phyloP scores from a whole-genome alignment of 2,888 invertebrate genomes.

The Agrochola lota region DNA sequence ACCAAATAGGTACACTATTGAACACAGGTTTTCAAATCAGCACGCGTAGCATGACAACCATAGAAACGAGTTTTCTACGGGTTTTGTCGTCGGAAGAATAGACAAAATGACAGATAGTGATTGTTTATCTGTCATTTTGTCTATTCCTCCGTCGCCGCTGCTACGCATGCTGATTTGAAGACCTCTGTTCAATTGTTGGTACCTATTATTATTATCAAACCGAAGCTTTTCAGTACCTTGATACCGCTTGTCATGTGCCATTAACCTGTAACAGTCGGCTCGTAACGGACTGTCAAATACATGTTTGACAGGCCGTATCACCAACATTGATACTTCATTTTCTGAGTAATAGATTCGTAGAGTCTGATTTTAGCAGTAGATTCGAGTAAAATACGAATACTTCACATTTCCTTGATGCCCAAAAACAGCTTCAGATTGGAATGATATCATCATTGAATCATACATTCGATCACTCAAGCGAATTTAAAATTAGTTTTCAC shows the following conservation, averaged over 20 bases:
- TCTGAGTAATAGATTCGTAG: background rate
- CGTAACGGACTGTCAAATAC: slow-evolving; percentile 3
- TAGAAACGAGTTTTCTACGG: too few relatives aligned
- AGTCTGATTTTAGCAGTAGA: background rate
- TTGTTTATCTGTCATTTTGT: too few relatives aligned
- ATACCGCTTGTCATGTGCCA: background rate
- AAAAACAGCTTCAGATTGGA: background rate
- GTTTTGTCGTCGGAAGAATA: too few relatives aligned
- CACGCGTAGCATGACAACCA: too few relatives aligned
- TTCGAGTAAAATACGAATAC: background rate
- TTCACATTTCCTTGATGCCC: background rate
- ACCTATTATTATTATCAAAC: background rate
- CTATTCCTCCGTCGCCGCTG: too few relatives aligned
- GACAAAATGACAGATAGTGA: too few relatives aligned
- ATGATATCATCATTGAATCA: background rate
- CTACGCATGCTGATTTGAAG: background rate
- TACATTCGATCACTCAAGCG: too few relatives aligned
- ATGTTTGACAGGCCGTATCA: slow-evolving; percentile 1
- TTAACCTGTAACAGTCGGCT: background rate
- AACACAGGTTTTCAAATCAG: too few relatives aligned
- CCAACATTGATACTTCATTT: background rate
- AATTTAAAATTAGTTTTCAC: too few relatives aligned
- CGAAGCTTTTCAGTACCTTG: background rate
- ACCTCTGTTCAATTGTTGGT: background rate
- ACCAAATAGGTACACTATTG: too few relatives aligned